A percentile compares a stretch with the other conserved stretches of the same genome.
These are phyloP conservation scores for Nephila pilipes DNA, from an alignment of 1,140 invertebrate genomes.

Conservation along the genomic window DNA sequence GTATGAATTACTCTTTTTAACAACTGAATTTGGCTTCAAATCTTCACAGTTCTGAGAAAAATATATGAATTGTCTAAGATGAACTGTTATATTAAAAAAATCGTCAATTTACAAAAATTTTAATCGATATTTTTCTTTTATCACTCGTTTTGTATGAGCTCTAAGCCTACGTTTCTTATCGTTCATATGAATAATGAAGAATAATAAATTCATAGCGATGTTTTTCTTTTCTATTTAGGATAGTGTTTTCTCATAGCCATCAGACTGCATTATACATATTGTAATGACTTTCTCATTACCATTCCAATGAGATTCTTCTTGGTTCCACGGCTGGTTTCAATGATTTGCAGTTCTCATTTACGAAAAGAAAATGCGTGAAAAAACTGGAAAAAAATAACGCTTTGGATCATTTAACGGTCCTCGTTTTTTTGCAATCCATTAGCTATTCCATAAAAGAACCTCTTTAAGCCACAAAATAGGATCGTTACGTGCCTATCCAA, in stretches of 20 bases:
- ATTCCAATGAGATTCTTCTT: neutral
- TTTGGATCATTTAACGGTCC: slow-evolving; percentile 7
- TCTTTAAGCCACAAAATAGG: slow-evolving; percentile 11
- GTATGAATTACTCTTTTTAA: too few relatives aligned
- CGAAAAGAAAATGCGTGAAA: neutral
- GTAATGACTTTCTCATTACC: neutral
- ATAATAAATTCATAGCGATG: neutral
- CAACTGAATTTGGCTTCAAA: too few relatives aligned
- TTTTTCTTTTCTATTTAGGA: neutral
- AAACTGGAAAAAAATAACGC: neutral
- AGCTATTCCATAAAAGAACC: slow-evolving; percentile 11
- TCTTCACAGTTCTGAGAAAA: too few relatives aligned
- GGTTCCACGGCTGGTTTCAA: slow-evolving; percentile 3
- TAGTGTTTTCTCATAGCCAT: neutral
- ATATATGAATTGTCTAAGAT: too few relatives aligned
- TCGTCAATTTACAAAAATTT: too few relatives aligned
- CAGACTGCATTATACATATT: neutral
- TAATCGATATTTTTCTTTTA: too few relatives aligned
- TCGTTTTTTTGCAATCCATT: slow-evolving; percentile 19
- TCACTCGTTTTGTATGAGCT: too few relatives aligned
- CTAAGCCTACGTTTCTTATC: too few relatives aligned
- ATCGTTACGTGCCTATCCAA: neutral
- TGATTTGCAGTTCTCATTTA: neutral
- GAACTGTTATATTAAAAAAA: too few relatives aligned
- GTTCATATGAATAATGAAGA: too few relatives aligned